These are phyloP conservation scores for Condylura cristata DNA, from an alignment of 2,113 vertebrate genomes.

Conservation along the genomic window DNA sequence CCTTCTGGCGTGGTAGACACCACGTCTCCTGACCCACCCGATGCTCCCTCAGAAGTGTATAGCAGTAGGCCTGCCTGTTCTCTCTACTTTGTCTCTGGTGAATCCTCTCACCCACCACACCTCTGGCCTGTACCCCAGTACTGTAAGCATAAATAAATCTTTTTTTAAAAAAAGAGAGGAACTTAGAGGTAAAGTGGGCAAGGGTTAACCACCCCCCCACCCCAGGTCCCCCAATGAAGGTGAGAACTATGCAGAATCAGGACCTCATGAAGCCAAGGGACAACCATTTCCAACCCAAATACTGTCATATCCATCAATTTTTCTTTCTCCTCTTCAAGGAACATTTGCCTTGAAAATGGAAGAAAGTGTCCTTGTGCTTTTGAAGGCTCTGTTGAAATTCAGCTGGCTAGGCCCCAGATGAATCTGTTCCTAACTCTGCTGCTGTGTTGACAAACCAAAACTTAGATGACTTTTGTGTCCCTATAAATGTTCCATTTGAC, in stretches of 20 bases:
- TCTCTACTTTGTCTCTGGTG: too few species aligned
- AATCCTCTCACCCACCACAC: too few species aligned
- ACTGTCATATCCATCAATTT: fast-evolving
- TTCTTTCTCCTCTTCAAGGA: neutral
- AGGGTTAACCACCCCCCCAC: too few species aligned
- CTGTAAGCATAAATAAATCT: too few species aligned
- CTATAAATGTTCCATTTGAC: neutral
- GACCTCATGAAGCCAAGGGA: neutral
- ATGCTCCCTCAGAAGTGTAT: too few species aligned
- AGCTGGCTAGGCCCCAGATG: neutral
- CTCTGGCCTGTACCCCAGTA: too few species aligned
- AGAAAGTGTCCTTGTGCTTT: neutral
- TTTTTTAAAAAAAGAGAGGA: too few species aligned
- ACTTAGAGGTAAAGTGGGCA: neutral
- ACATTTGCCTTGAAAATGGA: neutral
- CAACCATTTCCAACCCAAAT: neutral
- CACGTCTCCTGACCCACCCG: too few species aligned
- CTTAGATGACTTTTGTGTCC: neutral
- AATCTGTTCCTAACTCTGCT: neutral
- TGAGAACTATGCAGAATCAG: neutral
- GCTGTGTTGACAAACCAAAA: neutral
- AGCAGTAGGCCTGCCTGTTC: too few species aligned
- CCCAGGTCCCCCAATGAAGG: neutral
- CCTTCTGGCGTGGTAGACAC: too few species aligned
- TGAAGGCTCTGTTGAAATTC: neutral